Base-by-base conservation (phyloP, 2,888 invertebrate genomes). In the Drosophila parthenogenetica region DNA sequence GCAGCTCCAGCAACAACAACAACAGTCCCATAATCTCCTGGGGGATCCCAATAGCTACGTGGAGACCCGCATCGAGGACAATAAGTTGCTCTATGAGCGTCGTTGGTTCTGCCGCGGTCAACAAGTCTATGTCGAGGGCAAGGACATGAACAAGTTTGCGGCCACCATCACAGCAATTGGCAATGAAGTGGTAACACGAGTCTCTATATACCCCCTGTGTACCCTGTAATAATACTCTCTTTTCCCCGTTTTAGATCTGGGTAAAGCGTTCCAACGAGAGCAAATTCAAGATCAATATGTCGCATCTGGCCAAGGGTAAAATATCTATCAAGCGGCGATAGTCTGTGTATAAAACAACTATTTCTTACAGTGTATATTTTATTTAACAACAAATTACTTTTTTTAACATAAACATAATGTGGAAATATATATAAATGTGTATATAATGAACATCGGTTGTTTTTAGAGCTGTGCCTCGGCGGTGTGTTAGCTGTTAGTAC, bases 31-130 rank as follows among this genome's bases (percentile, higher is more conserved):
- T 29, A 59, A 51, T 14, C 53, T 91, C 10, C 91, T 93, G 29
- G 70, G 91, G 3, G 90, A 93, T 37, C 85, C 91, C 25, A 91
- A 93, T 35, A 92, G 94, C 53, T 91, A 94, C 73, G 94, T 95
- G 48, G 98, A 98, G 86, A 96, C 97, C 4, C 94, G 97, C 72
- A 97, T 98, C 78, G 98, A 98, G 93, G 98, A 98, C 93, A 98
- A 98, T 57, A 98, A 98, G 93, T 93, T 99, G 68, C 93, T 97
- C 89, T 98, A 97, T 93, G 98, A 98, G 93, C 94, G 98, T 76
- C 94, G 97, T 90, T 98, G 98, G 98, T 98, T 96, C 93, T 98
- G 98, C 90, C 94, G 98, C 71, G 98, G 98, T 0, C 98, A 98
- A 93, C 96, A 97, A 73, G 96, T 98, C 37, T 97, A 96, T 92